A percentile compares a stretch with the other conserved stretches of the same genome.
Evolutionary conservation across 35 echinoderm and acorn worm genomes (phyloP).

Genomic region (Apostichopus californicus): DNA sequence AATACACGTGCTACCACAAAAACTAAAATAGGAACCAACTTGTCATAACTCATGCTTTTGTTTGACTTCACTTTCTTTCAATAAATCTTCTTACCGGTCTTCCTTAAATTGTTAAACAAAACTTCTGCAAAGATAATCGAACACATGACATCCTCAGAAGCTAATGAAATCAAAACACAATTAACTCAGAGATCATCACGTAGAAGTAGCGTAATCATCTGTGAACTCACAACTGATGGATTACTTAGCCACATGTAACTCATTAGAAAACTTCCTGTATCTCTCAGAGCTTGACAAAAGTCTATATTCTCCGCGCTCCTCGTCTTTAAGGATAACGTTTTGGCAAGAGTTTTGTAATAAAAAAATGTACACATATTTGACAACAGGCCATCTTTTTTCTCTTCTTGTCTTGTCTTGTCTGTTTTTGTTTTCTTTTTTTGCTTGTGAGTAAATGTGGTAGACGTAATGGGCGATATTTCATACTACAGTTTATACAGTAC

Average conservation of each 20-base stretch:
- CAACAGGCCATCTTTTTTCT: too few relatives aligned
- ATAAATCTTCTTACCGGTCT: not conserved
- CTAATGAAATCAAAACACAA: constrained; percentile 32
- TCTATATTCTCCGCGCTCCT: too few relatives aligned
- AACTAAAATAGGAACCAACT: not conserved
- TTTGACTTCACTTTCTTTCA: not conserved
- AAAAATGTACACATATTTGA: too few relatives aligned
- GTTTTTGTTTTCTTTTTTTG: too few relatives aligned
- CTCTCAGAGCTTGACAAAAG: too few relatives aligned
- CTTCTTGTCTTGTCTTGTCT: too few relatives aligned
- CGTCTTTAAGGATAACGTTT: too few relatives aligned
- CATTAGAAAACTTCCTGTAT: not conserved
- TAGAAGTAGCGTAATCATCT: not conserved
- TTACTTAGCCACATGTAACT: constrained; percentile 9
- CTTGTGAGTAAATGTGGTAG: too few relatives aligned
- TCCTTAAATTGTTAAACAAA: not conserved
- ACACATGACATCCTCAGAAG: constrained; percentile 17
- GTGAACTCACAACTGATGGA: not conserved
- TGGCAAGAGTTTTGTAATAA: too few relatives aligned
- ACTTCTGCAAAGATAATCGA: not conserved
- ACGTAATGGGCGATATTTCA: too few relatives aligned
- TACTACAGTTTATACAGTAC: too few relatives aligned
- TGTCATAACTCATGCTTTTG: not conserved
- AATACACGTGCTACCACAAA: not conserved
- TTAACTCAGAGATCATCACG: not conserved